phyloP scores from a whole-genome alignment of 2,113 vertebrate genomes.

The Holacanthus passer region DNA sequence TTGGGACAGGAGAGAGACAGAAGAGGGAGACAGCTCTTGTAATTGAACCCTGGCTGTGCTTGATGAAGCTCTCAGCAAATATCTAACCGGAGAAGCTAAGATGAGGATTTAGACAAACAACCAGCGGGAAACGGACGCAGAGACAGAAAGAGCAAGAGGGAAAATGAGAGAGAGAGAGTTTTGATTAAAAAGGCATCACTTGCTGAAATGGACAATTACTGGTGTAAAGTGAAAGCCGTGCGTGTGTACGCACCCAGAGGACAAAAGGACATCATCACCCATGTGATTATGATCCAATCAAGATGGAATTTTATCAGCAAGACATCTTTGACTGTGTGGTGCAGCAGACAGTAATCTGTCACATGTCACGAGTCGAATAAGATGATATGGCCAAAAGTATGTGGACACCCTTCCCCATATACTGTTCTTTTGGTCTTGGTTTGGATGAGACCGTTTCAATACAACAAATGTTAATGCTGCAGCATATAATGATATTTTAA shows the following conservation, averaged over 20 bases:
- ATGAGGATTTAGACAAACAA: conserved; percentile 72
- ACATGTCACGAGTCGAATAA: background rate
- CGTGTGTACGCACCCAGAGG: conserved; percentile 23
- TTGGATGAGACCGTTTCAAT: no score
- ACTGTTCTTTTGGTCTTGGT: no score
- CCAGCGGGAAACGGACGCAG: conserved; percentile 37
- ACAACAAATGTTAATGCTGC: background rate
- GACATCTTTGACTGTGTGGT: background rate
- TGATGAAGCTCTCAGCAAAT: conserved; percentile 75
- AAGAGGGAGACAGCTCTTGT: conserved; percentile 55
- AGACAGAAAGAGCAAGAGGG: background rate
- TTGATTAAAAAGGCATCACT: conserved; percentile 64
- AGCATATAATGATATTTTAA: background rate
- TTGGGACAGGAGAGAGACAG: conserved; percentile 33
- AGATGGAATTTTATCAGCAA: conserved; percentile 19
- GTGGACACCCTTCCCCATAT: background rate
- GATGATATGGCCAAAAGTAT: background rate
- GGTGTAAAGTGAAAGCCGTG: conserved; percentile 20
- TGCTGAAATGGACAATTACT: conserved; percentile 56
- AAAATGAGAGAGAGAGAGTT: conserved; percentile 14
- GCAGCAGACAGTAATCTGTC: background rate
- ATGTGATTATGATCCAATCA: conserved; percentile 39
- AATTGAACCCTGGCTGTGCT: conserved; percentile 75
- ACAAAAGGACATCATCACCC: conserved; percentile 46
- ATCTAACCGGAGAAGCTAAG: conserved; percentile 58